Base-by-base conservation (phyloP, 2,113 vertebrate species). In the Polypterus senegalus region DNA sequence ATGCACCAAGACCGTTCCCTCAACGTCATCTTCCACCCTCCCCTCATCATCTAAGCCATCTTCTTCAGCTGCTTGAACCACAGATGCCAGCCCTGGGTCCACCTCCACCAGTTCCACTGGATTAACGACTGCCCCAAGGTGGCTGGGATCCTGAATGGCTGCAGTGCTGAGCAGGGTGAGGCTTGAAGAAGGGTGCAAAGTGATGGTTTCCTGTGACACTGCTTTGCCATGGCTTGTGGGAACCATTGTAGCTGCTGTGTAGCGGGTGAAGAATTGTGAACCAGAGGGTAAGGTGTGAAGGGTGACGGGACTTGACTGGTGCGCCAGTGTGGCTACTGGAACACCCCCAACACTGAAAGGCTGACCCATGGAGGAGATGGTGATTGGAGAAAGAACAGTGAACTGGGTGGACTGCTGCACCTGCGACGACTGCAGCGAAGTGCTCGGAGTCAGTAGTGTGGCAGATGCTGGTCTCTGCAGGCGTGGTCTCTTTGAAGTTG, bases 401-500 rank as follows among this genome's bases (percentile, higher is more conserved):
- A 95, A 94, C 4, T 93, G 91, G 72, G 54, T 82, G 5, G 77
- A 80, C 73, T 85, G 85, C 56, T 57, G 56, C 56, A 11, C 27
- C 10, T 11, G 56, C 61, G 85, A 83, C 7, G 52, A 54, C 70
- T 88, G 91, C 74, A 91, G 90, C 44, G 71, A 79, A 43, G 87
- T 68, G 61, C 88, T 77, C 5, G 89, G 82, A 69, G 87, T 83
- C 61, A 96, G 81, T 57, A 95, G 83, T 0, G 90, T 89, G 75
- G 93, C 88, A 0, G 94, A 97, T 61, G 92, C 87, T 0, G 95
- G 93, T 49, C 92, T 83, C 75, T 97, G 92, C 57, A 97, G 82
- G 3, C 93, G 89, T 46, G 93, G 93, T 10, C 95, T 81, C 69
- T 97, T 98, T 4, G 89, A 81, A 45, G 81, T 88, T 0, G 80